These are phyloP conservation scores for Trichopria drosophilae DNA, from an alignment of 2,888 invertebrate species.

Conservation along the genomic window DNA sequence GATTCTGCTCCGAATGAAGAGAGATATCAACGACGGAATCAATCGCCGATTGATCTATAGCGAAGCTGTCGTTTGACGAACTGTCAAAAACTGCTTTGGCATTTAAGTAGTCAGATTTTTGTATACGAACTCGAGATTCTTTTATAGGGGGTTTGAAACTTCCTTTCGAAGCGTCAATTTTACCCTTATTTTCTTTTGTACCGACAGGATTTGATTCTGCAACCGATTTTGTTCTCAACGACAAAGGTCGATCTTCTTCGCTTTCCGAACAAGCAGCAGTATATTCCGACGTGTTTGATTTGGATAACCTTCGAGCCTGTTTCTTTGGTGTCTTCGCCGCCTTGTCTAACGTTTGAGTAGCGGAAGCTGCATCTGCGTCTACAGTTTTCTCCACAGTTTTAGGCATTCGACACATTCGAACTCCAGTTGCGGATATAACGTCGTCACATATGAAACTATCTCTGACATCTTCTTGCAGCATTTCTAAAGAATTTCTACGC, in stretches of 20 bases:
- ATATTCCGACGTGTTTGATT: constrained; percentile 32
- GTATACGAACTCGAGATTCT: constrained; percentile 31
- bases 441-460: constrained; percentile 72
- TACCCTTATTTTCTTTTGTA: constrained; percentile 8
- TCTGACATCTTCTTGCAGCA: constrained; percentile 70
- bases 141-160: constrained; percentile 16
- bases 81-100: constrained; percentile 46
- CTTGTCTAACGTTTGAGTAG: constrained; percentile 19
- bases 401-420: constrained; percentile 67
- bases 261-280: constrained; percentile 42
- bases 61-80: constrained; percentile 54
- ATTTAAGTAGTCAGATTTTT: too few species aligned
- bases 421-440: constrained; percentile 67
- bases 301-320: constrained; percentile 15
- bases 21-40: constrained; percentile 49
- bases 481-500: constrained; percentile 60
- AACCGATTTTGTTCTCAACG: constrained; percentile 36
- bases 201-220: not conserved
- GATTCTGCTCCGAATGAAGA: constrained; percentile 40
- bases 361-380: constrained; percentile 11
- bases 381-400: constrained; percentile 50
- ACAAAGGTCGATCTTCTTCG: constrained; percentile 45
- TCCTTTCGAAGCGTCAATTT: constrained; percentile 8
- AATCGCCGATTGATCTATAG: constrained; percentile 49
- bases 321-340: constrained; percentile 10